phyloP scores from a whole-genome alignment of 2,113 vertebrate genomes.

The Furnarius figulus region DNA sequence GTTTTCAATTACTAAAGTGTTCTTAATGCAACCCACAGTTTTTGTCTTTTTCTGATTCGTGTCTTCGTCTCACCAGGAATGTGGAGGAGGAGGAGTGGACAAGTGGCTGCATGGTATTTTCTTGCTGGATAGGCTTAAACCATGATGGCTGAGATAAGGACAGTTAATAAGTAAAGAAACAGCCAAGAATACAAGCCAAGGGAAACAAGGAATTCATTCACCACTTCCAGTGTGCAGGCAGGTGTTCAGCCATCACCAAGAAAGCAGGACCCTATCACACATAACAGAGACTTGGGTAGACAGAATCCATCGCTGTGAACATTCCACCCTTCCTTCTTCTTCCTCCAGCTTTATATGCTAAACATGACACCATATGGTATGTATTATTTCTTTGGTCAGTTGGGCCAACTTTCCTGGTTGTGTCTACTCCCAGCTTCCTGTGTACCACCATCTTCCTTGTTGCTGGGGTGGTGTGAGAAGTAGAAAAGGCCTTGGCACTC shows the following conservation, averaged over 20 bases:
- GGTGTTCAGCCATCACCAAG: neutral
- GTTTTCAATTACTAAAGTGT: neutral
- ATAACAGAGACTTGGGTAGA: neutral
- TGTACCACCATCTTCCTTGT: fast-evolving
- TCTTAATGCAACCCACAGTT: neutral
- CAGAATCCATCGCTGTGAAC: neutral
- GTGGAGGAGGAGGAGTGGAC: fast-evolving
- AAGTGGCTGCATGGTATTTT: neutral
- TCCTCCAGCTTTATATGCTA: neutral
- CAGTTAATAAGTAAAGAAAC: neutral
- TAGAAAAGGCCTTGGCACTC: neutral
- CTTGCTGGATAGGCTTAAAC: neutral
- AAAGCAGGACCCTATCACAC: neutral
- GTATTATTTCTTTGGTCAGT: neutral
- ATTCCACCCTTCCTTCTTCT: neutral
- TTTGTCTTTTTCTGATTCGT: neutral
- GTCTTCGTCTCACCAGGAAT: neutral
- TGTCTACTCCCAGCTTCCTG: neutral
- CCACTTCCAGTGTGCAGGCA: neutral
- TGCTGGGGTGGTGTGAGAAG: neutral
- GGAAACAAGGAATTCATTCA: neutral
- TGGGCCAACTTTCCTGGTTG: neutral
- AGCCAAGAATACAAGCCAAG: neutral
- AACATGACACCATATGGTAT: neutral
- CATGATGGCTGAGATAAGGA: neutral